Conservation (phyloP, 2,797 vertebrate species). For the Stomatorhinus walkeri region DNA sequence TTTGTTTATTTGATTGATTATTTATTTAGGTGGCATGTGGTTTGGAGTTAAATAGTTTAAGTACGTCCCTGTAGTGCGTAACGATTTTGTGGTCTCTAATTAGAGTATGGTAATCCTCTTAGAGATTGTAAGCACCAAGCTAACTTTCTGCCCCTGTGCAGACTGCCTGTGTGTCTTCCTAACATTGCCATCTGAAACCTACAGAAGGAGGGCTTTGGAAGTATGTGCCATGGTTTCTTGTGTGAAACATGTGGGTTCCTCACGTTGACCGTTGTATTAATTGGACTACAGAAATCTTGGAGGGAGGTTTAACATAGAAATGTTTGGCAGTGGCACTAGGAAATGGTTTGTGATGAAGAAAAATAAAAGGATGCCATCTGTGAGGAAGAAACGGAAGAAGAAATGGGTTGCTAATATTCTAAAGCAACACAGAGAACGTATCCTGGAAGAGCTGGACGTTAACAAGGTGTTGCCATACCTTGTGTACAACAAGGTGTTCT, state of each 20-base stretch:
- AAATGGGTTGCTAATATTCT: conserved; percentile 65
- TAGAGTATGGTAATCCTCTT: conserved; percentile 61
- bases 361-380: conserved; percentile 55
- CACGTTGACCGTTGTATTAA: conserved; percentile 44
- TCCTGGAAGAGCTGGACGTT: conserved; percentile 71
- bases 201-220: conserved; percentile 24
- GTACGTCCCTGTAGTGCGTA: conserved; percentile 44
- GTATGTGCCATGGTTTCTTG: conserved; percentile 5
- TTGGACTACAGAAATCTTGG: conserved; percentile 40
- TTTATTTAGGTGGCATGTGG: neutral
- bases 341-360: conserved; percentile 71
- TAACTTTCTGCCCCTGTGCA: conserved; percentile 46
- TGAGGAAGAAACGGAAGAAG: conserved; percentile 57
- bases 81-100: conserved; percentile 50
- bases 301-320: conserved; percentile 49
- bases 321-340: conserved; percentile 68
- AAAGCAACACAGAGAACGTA: conserved; percentile 64
- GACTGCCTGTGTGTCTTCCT: conserved; percentile 46
- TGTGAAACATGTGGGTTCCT: conserved; percentile 55
- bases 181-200: conserved; percentile 39
- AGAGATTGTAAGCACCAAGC: conserved; percentile 44
- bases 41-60: conserved; percentile 30
- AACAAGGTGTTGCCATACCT: conserved; percentile 72
- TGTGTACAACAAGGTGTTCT: conserved; percentile 77
- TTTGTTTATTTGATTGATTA: neutral